Base-by-base conservation (phyloP, 2,113 vertebrate species). In the Cyphomyrus discorhynchus region DNA sequence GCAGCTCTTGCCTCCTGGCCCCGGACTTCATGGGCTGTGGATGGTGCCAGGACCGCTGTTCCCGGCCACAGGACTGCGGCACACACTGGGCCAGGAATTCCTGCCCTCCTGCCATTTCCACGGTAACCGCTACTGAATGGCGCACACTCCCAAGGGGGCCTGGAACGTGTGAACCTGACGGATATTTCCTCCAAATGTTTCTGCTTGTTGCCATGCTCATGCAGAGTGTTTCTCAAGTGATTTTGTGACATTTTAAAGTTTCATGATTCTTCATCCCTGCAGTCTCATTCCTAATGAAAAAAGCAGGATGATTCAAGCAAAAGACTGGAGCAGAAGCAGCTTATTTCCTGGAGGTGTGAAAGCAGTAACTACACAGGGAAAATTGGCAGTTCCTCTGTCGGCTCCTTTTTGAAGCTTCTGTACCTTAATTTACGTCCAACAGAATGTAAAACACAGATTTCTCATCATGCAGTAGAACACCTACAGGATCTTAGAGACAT, bases 21-120 rank as follows among this genome's bases (percentile, higher is more conserved):
- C 97, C 98, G 0, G 52, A 93, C 90, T 98, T 99, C 92, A 97
- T 98, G 80, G 96, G 95, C 35, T 99, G 98, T 1, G 98, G 97
- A 90, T 99, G 98, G 98, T 99, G 98, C 46, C 90, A 93, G 0
- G 93, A 96, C 88, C 96, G 90, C 58, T 99, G 98, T 92, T 95
- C 96, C 56, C 92, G 93, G 87, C 93, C 92, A 0, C 42, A 91
- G 0, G 92, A 97, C 84, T 99, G 98, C 53, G 90, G 42, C 0
- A 62, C 94, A 8, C 39, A 50, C 35, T 99, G 98, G 98, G 97
- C 96, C 42, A 97, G 97, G 91, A 97, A 97, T 13, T 94, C 92
- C 93, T 99, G 98, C 93, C 92, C 95, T 80, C 98, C 98, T 0
- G 92, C 92, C 3, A 93, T 99, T 90, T 96, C 96, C 8, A 94